A percentile compares a stretch with the other conserved stretches of the same genome.
Evolutionary conservation across 1,140 invertebrate species (phyloP).

Genomic region (Babylonia areolata): DNA sequence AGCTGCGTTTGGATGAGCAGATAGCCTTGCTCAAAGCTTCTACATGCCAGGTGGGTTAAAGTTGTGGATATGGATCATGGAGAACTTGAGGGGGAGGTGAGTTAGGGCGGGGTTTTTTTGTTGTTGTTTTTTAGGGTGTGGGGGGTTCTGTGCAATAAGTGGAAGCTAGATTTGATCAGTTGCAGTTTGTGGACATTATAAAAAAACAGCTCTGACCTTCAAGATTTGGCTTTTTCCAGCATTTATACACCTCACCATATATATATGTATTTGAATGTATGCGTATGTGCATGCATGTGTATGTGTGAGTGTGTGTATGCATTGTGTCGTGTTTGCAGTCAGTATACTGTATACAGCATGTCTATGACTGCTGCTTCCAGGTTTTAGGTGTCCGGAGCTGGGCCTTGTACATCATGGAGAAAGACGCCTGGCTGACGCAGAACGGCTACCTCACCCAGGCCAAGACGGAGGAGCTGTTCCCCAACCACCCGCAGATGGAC

Average conservation of each 20-base stretch:
- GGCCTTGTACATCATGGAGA: conserved; percentile 33
- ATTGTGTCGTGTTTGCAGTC: background rate
- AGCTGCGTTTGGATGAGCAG: conserved; percentile 20
- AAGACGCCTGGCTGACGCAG: conserved; percentile 11
- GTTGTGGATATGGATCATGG: too few species aligned
- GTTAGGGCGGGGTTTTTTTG: too few species aligned
- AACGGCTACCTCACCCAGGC: conserved; percentile 8
- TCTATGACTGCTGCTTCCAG: background rate
- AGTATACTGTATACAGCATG: background rate
- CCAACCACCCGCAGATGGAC: conserved; percentile 19
- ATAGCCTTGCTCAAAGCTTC: conserved; percentile 33
- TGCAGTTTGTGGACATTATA: too few species aligned
- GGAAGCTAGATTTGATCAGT: too few species aligned
- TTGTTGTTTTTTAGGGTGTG: too few species aligned
- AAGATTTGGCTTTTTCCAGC: too few species aligned
- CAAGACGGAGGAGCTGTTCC: background rate
- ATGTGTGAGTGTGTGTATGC: background rate
- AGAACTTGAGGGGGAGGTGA: too few species aligned
- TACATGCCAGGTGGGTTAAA: conserved; percentile 17
- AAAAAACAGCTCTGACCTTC: too few species aligned
- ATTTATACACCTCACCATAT: background rate
- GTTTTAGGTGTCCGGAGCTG: conserved; percentile 1
- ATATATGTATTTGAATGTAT: background rate
- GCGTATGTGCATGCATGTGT: background rate
- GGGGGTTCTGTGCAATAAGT: too few species aligned